These are phyloP conservation scores for Rhyzopertha dominica DNA, from an alignment of 1,140 invertebrate species.

Conservation along the genomic window DNA sequence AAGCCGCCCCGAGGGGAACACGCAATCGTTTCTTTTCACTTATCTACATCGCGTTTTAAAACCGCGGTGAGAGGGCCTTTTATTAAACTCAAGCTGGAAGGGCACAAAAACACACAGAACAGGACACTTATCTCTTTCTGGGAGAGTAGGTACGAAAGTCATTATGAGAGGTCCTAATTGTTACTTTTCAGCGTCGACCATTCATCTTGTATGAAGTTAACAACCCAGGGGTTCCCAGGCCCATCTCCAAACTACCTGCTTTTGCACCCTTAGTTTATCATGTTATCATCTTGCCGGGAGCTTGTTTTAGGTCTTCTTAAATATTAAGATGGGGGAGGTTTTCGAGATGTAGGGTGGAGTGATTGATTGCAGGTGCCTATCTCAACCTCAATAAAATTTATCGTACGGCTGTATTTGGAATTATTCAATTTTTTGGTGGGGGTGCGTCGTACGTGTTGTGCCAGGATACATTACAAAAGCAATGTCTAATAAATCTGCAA, in stretches of 20 bases:
- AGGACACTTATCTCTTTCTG: conserved; percentile 35
- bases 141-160: conserved; percentile 35
- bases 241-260: conserved; percentile 36
- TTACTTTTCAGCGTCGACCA: conserved; percentile 29
- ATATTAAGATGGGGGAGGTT: conserved; percentile 21
- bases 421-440: no score
- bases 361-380: no score
- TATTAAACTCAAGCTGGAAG: conserved; percentile 26
- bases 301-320: conserved; percentile 14
- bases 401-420: no score
- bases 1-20: no score
- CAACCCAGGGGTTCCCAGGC: conserved; percentile 21
- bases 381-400: no score
- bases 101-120: conserved; percentile 19
- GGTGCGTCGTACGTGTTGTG: no score
- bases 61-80: conserved; percentile 22
- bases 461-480: no score
- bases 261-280: conserved; percentile 23
- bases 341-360: no score
- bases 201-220: conserved; percentile 33
- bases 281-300: conserved; percentile 20
- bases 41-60: no score
- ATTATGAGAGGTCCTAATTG: conserved; percentile 31
- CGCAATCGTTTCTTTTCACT: no score
- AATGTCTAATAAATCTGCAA: no score